Evolutionary conservation across 2,888 invertebrate species (phyloP).

Genomic region (Eupithecia centaureata): DNA sequence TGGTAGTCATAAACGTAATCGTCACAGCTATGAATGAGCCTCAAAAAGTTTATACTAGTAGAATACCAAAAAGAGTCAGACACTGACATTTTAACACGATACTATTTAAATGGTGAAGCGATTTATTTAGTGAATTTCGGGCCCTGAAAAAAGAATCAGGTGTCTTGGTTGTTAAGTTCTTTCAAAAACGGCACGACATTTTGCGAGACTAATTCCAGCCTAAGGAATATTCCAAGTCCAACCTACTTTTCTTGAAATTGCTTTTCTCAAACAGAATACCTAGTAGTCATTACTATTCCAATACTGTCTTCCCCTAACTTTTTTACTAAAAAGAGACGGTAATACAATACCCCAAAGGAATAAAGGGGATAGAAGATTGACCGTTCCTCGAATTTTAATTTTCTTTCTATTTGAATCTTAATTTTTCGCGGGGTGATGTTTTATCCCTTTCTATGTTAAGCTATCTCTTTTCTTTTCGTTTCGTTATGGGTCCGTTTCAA

Average conservation of each 20-base stretch:
- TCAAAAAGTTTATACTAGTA: too few relatives aligned
- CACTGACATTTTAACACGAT: too few relatives aligned
- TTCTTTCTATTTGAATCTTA: constrained; percentile 84
- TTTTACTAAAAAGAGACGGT: constrained; percentile 60
- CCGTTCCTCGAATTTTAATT: constrained; percentile 83
- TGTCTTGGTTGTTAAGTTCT: neutral
- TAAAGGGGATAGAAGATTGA: constrained; percentile 64
- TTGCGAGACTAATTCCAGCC: neutral
- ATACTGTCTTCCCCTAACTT: constrained; percentile 57
- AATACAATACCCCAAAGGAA: constrained; percentile 31
- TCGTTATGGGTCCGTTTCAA: constrained; percentile 57
- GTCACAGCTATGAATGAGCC: too few relatives aligned
- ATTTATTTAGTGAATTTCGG: too few relatives aligned
- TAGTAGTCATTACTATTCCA: constrained; percentile 40
- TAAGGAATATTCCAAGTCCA: constrained; percentile 11
- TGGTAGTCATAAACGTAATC: too few relatives aligned
- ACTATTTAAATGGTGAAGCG: too few relatives aligned
- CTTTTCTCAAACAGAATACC: constrained; percentile 31
- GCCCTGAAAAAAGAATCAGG: neutral
- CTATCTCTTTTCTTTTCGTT: constrained; percentile 62
- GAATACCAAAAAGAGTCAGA: too few relatives aligned
- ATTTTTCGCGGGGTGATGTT: constrained; percentile 76
- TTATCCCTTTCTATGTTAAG: constrained; percentile 55
- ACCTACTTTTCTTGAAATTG: constrained; percentile 29
- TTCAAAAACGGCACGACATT: neutral